Conservation (phyloP, 1,140 invertebrate genomes). For the Drosophila oshimai region DNA sequence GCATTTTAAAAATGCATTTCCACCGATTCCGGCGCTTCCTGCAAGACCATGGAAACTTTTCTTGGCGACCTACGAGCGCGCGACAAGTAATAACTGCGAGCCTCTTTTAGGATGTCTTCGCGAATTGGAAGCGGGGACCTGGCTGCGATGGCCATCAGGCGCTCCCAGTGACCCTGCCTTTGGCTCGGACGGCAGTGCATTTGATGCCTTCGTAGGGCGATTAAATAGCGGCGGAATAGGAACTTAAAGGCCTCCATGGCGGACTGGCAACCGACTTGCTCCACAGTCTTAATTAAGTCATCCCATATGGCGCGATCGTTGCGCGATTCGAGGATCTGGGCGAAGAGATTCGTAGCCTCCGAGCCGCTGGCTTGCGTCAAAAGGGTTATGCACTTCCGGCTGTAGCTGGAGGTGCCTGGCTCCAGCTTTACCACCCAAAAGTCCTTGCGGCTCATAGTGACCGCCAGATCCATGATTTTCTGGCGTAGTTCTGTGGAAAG, state of each 20-base stretch:
- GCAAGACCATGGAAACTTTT: too few species aligned
- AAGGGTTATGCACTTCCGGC: not conserved
- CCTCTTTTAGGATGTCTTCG: too few species aligned
- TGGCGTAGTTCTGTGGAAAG: not conserved
- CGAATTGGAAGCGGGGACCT: too few species aligned
- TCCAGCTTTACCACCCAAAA: not conserved
- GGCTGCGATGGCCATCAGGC: too few species aligned
- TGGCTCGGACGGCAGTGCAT: too few species aligned
- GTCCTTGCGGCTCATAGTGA: not conserved
- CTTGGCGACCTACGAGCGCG: too few species aligned
- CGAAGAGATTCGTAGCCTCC: slow-evolving; percentile 16
- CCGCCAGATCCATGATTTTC: not conserved
- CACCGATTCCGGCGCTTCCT: too few species aligned
- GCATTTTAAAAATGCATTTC: too few species aligned
- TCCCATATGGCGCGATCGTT: not conserved
- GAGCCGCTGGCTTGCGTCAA: not conserved
- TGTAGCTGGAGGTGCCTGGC: too few species aligned
- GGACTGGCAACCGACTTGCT: not conserved
- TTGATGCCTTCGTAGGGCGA: not conserved
- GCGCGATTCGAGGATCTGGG: not conserved
- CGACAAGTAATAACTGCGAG: too few species aligned
- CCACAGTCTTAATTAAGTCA: not conserved
- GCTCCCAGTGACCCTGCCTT: too few species aligned
- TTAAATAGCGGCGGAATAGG: slow-evolving; percentile 24
- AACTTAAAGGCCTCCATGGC: slow-evolving; percentile 4